phyloP scores from a whole-genome alignment of 2,113 vertebrate species.

The Oreochromis tanganicae region DNA sequence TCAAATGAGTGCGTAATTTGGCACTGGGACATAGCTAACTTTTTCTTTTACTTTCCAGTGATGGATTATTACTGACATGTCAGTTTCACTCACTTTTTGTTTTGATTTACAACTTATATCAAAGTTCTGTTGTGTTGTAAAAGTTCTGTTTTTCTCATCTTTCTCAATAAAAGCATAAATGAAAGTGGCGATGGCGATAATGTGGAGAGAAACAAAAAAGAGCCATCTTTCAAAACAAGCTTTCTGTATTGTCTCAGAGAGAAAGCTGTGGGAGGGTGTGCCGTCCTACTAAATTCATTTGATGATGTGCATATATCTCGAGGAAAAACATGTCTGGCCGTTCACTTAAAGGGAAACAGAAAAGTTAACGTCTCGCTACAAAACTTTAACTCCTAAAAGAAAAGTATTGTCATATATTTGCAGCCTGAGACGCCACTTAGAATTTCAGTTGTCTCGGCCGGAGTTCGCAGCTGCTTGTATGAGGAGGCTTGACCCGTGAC shows the following conservation, averaged over 20 bases:
- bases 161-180: not conserved
- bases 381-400: not conserved
- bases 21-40: rapidly evolving
- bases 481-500: not conserved
- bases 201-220: not conserved
- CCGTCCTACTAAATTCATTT: not conserved
- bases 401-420: not conserved
- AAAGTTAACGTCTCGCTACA: not conserved
- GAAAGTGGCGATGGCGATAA: not conserved
- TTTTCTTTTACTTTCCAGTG: not conserved
- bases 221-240: not conserved
- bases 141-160: not conserved
- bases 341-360: not conserved
- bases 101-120: not conserved
- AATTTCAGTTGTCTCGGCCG: not conserved
- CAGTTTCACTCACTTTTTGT: not conserved
- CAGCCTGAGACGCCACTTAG: not conserved
- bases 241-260: not conserved
- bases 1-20: not conserved
- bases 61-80: not conserved
- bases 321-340: not conserved
- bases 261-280: not conserved
- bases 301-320: not conserved
- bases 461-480: not conserved
- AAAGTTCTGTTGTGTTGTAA: not conserved